These are phyloP conservation scores for Timema podura DNA, from an alignment of 2,888 invertebrate genomes.

Conservation along the genomic window DNA sequence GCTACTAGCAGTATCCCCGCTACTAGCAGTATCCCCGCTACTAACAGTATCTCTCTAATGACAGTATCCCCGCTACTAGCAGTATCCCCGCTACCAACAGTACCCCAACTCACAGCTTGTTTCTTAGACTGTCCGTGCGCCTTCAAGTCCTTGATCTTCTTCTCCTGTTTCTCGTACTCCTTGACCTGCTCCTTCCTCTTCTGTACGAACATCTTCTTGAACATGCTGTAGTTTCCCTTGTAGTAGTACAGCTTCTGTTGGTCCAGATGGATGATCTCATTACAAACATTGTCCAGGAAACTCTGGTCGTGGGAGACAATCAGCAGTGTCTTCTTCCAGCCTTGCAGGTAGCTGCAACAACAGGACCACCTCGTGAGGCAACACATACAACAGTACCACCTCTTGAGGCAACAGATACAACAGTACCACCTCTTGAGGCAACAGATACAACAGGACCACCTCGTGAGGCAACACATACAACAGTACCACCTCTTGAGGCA, in stretches of 20 bases:
- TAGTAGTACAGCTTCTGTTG: slow-evolving; percentile 93
- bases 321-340: slow-evolving; percentile 97
- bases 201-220: slow-evolving; percentile 98
- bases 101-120: slow-evolving; percentile 72
- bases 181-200: slow-evolving; percentile 93
- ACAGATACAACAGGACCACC: neutral
- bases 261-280: slow-evolving; percentile 97
- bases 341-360: slow-evolving; percentile 78
- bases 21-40: too few species aligned
- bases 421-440: neutral
- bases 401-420: neutral
- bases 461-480: neutral
- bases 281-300: slow-evolving; percentile 98
- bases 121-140: slow-evolving; percentile 94
- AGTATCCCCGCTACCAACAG: too few species aligned
- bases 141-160: slow-evolving; percentile 90
- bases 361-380: neutral
- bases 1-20: too few species aligned
- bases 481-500: neutral
- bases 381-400: neutral
- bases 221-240: slow-evolving; percentile 96
- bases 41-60: too few species aligned
- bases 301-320: slow-evolving; percentile 99
- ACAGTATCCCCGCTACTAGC: too few species aligned
- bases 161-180: slow-evolving; percentile 98